These are phyloP conservation scores for Amyelois transitella DNA, from an alignment of 1,140 invertebrate genomes.

Conservation along the genomic window DNA sequence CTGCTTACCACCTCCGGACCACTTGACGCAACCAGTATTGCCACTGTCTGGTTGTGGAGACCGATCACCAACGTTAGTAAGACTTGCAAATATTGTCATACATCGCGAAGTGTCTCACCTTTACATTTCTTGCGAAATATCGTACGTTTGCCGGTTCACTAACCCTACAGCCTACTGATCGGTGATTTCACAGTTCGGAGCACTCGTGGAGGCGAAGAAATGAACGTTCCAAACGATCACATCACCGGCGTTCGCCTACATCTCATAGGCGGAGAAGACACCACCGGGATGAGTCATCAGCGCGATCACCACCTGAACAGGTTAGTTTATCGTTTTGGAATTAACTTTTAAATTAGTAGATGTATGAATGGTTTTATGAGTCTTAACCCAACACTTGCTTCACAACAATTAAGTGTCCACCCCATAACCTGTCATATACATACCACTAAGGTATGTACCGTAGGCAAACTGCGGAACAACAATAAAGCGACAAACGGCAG, in stretches of 20 bases:
- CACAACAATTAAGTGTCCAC: constrained; percentile 50
- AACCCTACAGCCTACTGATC: constrained; percentile 65
- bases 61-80: constrained; percentile 62
- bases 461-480: constrained; percentile 54
- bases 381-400: constrained; percentile 48
- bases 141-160: constrained; percentile 42
- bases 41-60: constrained; percentile 42
- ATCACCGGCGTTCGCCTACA: constrained; percentile 76
- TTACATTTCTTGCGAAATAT: constrained; percentile 34
- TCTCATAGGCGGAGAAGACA: constrained; percentile 76
- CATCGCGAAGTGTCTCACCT: constrained; percentile 46
- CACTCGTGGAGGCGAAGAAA: constrained; percentile 77
- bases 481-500: constrained; percentile 60
- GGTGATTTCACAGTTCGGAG: constrained; percentile 76
- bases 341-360: constrained; percentile 39
- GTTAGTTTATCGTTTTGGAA: constrained; percentile 53
- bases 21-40: constrained; percentile 45
- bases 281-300: constrained; percentile 75
- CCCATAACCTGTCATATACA: constrained; percentile 45
- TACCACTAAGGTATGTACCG: constrained; percentile 26
- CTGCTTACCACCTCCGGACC: constrained; percentile 58
- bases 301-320: constrained; percentile 69
- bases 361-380: constrained; percentile 37
- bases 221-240: constrained; percentile 78
- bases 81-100: constrained; percentile 20